Conservation (phyloP, 2,797 vertebrate genomes). For the Parotocinclus haroldoi region DNA sequence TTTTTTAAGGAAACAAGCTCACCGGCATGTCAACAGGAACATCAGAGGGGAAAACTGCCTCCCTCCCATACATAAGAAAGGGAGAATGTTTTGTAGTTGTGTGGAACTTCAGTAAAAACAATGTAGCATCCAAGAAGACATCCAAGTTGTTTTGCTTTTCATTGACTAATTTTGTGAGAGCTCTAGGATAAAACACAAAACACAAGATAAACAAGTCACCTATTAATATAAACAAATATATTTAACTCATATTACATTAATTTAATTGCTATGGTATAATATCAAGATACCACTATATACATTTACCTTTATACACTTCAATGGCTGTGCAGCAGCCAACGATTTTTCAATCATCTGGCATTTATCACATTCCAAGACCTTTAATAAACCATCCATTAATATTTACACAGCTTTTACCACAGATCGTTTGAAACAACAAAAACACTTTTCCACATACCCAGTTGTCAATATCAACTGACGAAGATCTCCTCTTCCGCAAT, state of each 20-base stretch:
- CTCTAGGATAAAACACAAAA: no score
- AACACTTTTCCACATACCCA: not conserved
- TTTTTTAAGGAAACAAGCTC: conserved; percentile 14
- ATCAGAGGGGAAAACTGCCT: conserved; percentile 39
- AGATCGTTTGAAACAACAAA: not conserved
- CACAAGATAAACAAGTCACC: no score
- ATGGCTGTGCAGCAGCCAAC: conserved; percentile 1
- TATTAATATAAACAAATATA: no score
- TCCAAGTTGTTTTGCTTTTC: conserved; percentile 30
- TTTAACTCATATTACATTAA: no score
- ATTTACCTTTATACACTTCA: no score
- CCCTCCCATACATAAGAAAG: conserved; percentile 41
- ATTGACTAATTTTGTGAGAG: conserved; percentile 41
- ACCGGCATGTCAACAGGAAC: conserved; percentile 40
- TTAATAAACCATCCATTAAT: not conserved
- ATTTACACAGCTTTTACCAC: no score
- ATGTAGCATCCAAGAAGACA: conserved; percentile 22
- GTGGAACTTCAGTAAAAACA: conserved; percentile 33
- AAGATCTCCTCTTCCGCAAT: no score
- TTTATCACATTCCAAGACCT: not conserved
- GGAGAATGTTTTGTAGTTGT: conserved; percentile 37
- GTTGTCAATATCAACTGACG: not conserved
- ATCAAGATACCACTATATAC: not conserved
- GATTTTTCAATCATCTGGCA: not conserved
- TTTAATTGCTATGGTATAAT: no score